These are phyloP conservation scores for Platorchestia sp. DNA, from an alignment of 1,140 invertebrate species.

Conservation along the genomic window DNA sequence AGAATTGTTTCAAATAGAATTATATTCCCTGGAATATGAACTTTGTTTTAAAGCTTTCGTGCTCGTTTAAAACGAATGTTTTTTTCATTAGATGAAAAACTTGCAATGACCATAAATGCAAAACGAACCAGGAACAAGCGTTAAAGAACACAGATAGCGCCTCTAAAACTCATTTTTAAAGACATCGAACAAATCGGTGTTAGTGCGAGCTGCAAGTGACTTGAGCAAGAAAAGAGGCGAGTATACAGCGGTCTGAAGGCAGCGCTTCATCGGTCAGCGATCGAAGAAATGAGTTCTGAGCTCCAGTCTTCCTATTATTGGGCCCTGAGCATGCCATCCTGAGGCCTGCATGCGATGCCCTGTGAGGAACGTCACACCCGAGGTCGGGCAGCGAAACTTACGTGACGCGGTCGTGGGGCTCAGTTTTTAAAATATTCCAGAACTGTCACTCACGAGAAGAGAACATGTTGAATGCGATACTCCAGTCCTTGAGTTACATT, in stretches of 20 bases:
- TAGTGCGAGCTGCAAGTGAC: not conserved
- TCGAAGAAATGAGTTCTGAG: not conserved
- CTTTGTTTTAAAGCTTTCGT: not conserved
- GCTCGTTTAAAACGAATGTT: not conserved
- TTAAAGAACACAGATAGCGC: not conserved
- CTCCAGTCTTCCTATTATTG: not conserved
- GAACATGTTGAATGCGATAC: no score
- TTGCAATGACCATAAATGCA: not conserved
- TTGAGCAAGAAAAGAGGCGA: not conserved
- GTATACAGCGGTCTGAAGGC: not conserved
- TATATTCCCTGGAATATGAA: not conserved
- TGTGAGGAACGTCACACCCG: no score
- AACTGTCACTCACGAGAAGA: no score
- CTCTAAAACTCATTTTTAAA: not conserved
- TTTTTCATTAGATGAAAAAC: not conserved
- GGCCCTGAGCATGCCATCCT: not conserved
- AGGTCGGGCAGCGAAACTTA: no score
- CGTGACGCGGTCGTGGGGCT: no score
- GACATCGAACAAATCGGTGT: not conserved
- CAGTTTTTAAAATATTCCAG: no score
- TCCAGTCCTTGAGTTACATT: no score
- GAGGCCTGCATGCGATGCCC: not conserved
- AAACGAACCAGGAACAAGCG: not conserved
- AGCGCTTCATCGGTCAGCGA: not conserved
- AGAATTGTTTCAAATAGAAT: not conserved